Evolutionary conservation across 2,797 vertebrate species (phyloP).

Genomic region (Neosilurus hyrtlii): DNA sequence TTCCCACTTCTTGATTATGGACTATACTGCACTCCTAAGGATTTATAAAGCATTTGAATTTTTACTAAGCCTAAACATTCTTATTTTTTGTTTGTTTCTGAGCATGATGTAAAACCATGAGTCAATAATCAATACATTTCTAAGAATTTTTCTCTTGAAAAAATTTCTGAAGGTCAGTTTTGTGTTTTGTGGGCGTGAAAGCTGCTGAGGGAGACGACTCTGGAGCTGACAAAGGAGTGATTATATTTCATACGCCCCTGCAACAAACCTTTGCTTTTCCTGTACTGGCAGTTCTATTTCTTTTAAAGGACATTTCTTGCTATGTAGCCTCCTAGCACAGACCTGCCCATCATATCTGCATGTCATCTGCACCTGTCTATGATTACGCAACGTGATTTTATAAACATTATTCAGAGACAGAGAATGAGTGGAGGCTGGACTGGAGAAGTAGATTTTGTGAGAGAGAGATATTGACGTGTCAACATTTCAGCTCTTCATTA

Average conservation of each 20-base stretch:
- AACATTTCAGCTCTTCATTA: neutral
- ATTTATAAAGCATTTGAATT: too few relatives aligned
- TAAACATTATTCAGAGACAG: constrained; percentile 21
- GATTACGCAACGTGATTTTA: constrained; percentile 50
- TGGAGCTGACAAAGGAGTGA: constrained; percentile 65
- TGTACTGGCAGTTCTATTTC: constrained; percentile 60
- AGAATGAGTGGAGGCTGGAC: neutral
- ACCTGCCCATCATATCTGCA: constrained; percentile 55
- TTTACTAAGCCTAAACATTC: too few relatives aligned
- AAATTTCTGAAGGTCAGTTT: constrained; percentile 39
- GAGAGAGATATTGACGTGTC: neutral
- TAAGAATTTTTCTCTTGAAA: neutral
- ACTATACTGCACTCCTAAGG: too few relatives aligned
- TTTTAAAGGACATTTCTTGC: constrained; percentile 51
- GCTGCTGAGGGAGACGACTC: constrained; percentile 62
- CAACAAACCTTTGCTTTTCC: constrained; percentile 60
- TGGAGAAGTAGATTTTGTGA: neutral
- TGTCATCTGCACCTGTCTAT: constrained; percentile 24
- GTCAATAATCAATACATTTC: constrained; percentile 16
- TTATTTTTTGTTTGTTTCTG: neutral
- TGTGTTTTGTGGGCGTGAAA: constrained; percentile 61
- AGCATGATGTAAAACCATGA: neutral
- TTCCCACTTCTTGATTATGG: too few relatives aligned
- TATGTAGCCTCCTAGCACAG: constrained; percentile 43
- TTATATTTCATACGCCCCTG: constrained; percentile 73